These are phyloP conservation scores for Drosophila rubida DNA, from an alignment of 2,888 invertebrate genomes.

Conservation along the genomic window DNA sequence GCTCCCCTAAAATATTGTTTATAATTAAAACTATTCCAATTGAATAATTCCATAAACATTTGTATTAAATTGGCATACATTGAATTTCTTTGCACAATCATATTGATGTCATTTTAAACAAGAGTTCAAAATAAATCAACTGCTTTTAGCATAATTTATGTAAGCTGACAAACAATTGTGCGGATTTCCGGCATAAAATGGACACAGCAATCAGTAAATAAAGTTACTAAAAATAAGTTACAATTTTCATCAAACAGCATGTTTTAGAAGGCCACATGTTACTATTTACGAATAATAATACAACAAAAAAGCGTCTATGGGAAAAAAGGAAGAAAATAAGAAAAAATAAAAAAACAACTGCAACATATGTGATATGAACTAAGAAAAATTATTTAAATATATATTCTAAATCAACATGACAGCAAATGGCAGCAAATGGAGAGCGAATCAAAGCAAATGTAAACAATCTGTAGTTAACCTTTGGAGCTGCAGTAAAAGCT, in stretches of 20 bases:
- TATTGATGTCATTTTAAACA: background rate
- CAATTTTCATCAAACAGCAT: slow-evolving; percentile 16
- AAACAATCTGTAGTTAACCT: slow-evolving; percentile 35
- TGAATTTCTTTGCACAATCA: too few species aligned
- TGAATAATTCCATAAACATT: background rate
- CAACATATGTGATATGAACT: slow-evolving; percentile 73
- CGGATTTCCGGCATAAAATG: slow-evolving; percentile 34
- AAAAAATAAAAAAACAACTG: slow-evolving; percentile 50
- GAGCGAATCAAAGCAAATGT: slow-evolving; percentile 27
- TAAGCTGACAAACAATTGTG: background rate
- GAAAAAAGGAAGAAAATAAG: slow-evolving; percentile 20
- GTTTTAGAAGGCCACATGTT: slow-evolving; percentile 38
- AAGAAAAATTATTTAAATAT: slow-evolving; percentile 36
- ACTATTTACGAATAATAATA: slow-evolving; percentile 37
- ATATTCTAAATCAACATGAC: slow-evolving; percentile 49
- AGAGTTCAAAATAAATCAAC: too few species aligned
- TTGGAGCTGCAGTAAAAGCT: slow-evolving; percentile 58
- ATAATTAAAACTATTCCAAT: too few species aligned
- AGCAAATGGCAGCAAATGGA: slow-evolving; percentile 26
- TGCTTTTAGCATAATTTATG: too few species aligned
- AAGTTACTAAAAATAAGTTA: background rate
- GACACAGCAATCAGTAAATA: slow-evolving; percentile 13
- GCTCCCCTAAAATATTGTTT: too few species aligned
- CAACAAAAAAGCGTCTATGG: background rate
- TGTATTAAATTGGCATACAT: background rate